Conservation (phyloP, 2,888 invertebrate genomes). For the Oscheius sp. region DNA sequence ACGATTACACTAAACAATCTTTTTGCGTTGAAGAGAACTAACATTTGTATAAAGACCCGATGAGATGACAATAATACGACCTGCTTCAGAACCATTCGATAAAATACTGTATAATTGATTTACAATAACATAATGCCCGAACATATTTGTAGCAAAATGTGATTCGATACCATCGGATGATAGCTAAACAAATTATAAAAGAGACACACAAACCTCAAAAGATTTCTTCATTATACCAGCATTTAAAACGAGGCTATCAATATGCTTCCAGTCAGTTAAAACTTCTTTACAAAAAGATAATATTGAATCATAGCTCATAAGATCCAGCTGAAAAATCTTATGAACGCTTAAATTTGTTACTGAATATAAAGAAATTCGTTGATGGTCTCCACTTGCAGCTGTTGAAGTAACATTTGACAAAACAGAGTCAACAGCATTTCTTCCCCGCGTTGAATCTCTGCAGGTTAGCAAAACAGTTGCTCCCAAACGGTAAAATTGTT, state of each 20-base stretch:
- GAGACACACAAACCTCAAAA: slow-evolving; percentile 57
- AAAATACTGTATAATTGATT: slow-evolving; percentile 72
- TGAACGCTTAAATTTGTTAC: too few species aligned
- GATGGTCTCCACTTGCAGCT: not conserved
- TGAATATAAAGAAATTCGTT: slow-evolving; percentile 13
- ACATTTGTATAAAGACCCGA: slow-evolving; percentile 69
- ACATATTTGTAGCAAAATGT: slow-evolving; percentile 84
- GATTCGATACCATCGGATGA: slow-evolving; percentile 79
- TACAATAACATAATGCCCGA: slow-evolving; percentile 85
- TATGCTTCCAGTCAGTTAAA: slow-evolving; percentile 55
- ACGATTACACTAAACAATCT: not conserved
- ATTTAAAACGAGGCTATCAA: slow-evolving; percentile 83
- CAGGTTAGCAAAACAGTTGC: slow-evolving; percentile 54
- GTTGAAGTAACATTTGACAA: not conserved
- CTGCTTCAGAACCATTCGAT: slow-evolving; percentile 77
- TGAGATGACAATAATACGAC: slow-evolving; percentile 73
- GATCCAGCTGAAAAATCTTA: slow-evolving; percentile 51
- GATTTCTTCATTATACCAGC: slow-evolving; percentile 79
- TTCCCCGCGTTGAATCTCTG: slow-evolving; percentile 41
- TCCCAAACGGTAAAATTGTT: slow-evolving; percentile 45
- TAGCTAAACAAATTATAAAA: slow-evolving; percentile 75
- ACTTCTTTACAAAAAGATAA: slow-evolving; percentile 45
- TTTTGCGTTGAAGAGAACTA: slow-evolving; percentile 5
- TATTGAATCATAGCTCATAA: slow-evolving; percentile 48
- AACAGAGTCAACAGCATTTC: slow-evolving; percentile 32